These are phyloP conservation scores for Melanotaenia duboulayi DNA, from an alignment of 2,113 vertebrate genomes.

Conservation along the genomic window DNA sequence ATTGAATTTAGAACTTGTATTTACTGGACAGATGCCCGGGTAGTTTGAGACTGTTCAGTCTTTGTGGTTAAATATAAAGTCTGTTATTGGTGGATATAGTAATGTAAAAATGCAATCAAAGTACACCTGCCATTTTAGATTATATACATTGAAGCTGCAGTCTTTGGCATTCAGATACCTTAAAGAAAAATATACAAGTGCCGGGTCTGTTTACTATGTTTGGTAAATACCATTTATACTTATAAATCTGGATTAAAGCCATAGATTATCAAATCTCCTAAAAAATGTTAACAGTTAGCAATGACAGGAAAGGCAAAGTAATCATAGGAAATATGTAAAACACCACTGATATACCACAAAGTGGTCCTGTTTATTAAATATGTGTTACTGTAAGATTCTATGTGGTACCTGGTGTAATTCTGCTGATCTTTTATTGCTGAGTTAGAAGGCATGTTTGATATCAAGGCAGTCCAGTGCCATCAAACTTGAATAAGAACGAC, in stretches of 20 bases:
- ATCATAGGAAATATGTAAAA: background rate
- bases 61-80: slow-evolving; percentile 20
- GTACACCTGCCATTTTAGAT: background rate
- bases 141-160: background rate
- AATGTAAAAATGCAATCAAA: slow-evolving; percentile 7
- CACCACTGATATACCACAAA: background rate
- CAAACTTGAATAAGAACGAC: slow-evolving; percentile 49
- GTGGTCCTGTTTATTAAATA: background rate
- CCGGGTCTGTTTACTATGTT: background rate
- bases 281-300: background rate
- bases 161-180: slow-evolving; percentile 16
- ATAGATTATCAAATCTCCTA: background rate
- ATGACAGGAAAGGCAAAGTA: background rate
- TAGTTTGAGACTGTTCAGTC: slow-evolving; percentile 43
- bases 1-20: slow-evolving; percentile 57
- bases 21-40: slow-evolving; percentile 62
- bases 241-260: background rate
- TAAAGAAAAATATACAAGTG: slow-evolving; percentile 7
- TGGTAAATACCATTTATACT: slow-evolving; percentile 2
- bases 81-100: slow-evolving; percentile 25
- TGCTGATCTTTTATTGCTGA: slow-evolving; percentile 51
- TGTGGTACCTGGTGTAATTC: slow-evolving; percentile 57
- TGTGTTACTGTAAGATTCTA: background rate
- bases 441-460: slow-evolving; percentile 51
- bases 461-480: slow-evolving; percentile 34